Evolutionary conservation across 2,113 vertebrate genomes (phyloP), one percentile per base, ranked within the genome.

Genomic region (Hiodon alosoides): DNA sequence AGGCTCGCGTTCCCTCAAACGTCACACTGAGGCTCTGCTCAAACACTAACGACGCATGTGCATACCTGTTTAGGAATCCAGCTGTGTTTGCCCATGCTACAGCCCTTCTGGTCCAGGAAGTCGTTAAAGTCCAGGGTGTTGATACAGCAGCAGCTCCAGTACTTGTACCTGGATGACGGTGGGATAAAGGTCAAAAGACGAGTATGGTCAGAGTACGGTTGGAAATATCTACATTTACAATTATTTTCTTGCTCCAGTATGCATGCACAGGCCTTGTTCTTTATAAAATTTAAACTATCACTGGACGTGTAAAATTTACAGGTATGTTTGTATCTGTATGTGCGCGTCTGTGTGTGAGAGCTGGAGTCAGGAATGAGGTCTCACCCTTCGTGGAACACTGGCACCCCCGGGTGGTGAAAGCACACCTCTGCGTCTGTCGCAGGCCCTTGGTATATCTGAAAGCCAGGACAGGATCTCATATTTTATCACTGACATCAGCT

Each of bases 311-410:
- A 7, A 55, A 58, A 71, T 3, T 11, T 50, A 14, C 17, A 8
- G 52, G 68, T 4, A 54, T 53, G 17, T 17, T 13, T 53, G 10
- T 10, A 46, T 53, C 58, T 52, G 58, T 75, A 47, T 69, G 55
- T 69, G 74, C 58, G 67, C 16, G 59, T 17, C 50, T n/a, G 72
- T 46, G 7, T 58, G 47, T 48, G 4, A 55, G 58, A 9, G n/a
- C 69, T 11, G 62, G 5, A 59, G 58, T 6, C 51, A 60, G 13
- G 14, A 14, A 47, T 67, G 65, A 54, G 58, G 52, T 79, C 90
- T 94, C 83, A 99, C 97, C 97, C 97, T 64, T 99, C 97, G 1
- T 98, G 96, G 79, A 98, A 99, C 76, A 94, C 92, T 4, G 96
- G 96, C 0, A 81, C 89, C 0, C 97, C 97, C 0, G 94, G 93